phyloP scores from a whole-genome alignment of 2,888 invertebrate species.

The Hypsopygia costalis region DNA sequence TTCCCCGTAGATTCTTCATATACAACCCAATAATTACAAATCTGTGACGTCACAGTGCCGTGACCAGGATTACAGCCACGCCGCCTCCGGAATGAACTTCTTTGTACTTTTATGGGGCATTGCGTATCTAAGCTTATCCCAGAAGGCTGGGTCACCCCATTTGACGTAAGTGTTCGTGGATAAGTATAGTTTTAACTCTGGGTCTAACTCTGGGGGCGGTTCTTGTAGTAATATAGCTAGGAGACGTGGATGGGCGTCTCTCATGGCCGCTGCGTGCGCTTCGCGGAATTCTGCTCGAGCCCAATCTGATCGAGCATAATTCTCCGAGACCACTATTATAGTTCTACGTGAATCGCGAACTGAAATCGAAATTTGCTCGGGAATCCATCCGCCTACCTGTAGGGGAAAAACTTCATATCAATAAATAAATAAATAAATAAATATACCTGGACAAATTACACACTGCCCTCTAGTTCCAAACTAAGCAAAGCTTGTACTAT shows the following conservation, averaged over 20 bases:
- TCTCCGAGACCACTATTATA: constrained; percentile 8
- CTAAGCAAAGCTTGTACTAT: too few species aligned
- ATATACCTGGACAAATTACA: too few species aligned
- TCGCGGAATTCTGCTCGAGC: constrained; percentile 4
- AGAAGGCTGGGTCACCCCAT: constrained; percentile 8
- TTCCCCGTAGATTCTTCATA: too few species aligned
- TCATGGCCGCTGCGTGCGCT: constrained; percentile 2
- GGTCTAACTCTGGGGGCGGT: neutral
- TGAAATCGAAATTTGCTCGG: neutral
- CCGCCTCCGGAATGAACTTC: neutral
- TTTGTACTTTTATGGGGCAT: neutral
- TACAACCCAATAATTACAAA: too few species aligned
- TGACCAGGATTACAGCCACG: too few species aligned
- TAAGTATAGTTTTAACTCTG: neutral
- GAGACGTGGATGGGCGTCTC: neutral
- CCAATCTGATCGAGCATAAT: constrained; percentile 7
- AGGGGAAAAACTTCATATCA: too few species aligned
- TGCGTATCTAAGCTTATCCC: constrained; percentile 1
- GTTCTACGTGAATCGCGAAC: neutral
- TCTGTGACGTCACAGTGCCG: too few species aligned
- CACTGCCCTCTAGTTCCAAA: too few species aligned
- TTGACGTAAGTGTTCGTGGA: constrained; percentile 5
- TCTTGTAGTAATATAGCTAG: neutral
- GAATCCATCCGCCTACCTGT: neutral
- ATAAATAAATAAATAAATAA: too few species aligned